Evolutionary conservation across 2,113 vertebrate species (phyloP).

Genomic region (Epinephelus moara): DNA sequence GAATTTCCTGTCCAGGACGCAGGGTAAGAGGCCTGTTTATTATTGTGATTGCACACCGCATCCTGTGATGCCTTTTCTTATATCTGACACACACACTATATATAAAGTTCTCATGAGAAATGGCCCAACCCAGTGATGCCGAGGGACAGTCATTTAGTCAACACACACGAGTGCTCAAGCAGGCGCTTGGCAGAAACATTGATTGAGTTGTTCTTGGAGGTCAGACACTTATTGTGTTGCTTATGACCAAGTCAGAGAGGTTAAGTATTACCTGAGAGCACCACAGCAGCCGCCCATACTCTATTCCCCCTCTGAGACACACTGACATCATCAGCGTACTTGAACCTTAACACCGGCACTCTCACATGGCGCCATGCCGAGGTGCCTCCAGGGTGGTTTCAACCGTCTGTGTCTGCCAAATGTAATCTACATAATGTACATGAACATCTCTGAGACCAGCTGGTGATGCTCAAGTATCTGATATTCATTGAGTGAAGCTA

Average conservation of each 20-base stretch:
- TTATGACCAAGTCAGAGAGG: conserved; percentile 67
- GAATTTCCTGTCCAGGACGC: conserved; percentile 83
- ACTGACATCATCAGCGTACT: conserved; percentile 75
- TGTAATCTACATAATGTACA: conserved; percentile 34
- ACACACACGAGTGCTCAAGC: conserved; percentile 26
- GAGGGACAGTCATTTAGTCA: conserved; percentile 51
- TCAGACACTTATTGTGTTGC: conserved; percentile 77
- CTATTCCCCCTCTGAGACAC: conserved; percentile 59
- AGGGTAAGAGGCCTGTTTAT: conserved; percentile 84
- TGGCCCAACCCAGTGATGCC: conserved; percentile 66
- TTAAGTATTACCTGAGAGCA: conserved; percentile 80
- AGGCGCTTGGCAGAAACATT: conserved; percentile 70
- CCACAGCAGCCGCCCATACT: conserved; percentile 65
- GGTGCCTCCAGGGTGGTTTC: conserved; percentile 16
- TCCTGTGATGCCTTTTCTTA: conserved; percentile 84
- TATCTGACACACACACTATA: conserved; percentile 81
- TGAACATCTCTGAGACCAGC: not conserved
- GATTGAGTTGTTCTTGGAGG: conserved; percentile 68
- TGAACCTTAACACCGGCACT: conserved; percentile 63
- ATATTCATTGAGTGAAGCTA: not conserved
- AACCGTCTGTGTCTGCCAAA: conserved; percentile 28
- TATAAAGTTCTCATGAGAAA: conserved; percentile 84
- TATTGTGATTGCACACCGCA: conserved; percentile 85
- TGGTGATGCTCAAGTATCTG: not conserved
- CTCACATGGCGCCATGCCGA: conserved; percentile 56